phyloP scores from a whole-genome alignment of 37 sponge, comb jelly and placozoan genomes.

The Halisarca cf. caerulea region DNA sequence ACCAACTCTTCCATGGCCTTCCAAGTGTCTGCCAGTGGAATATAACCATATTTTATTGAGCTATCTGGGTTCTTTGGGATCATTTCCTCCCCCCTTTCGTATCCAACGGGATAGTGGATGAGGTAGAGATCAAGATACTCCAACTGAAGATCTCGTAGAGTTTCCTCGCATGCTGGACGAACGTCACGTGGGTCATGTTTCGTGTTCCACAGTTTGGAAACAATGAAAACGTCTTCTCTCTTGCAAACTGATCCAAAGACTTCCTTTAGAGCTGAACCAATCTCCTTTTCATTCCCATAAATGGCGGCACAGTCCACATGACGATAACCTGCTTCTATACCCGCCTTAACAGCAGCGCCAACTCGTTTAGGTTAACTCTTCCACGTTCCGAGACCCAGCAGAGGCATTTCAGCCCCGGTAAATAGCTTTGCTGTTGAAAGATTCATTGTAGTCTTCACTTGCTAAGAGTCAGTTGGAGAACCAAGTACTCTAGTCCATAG shows the following conservation, averaged over 20 bases:
- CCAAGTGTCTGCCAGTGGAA: slow-evolving; percentile 79
- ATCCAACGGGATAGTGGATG: slow-evolving; percentile 90
- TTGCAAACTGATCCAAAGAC: slow-evolving; percentile 33
- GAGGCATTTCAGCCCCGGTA: slow-evolving; percentile 79
- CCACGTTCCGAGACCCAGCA: slow-evolving; percentile 96
- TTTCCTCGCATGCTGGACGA: slow-evolving; percentile 63
- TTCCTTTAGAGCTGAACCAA: slow-evolving; percentile 77
- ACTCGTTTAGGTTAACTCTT: slow-evolving; percentile 88
- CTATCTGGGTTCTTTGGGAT: slow-evolving; percentile 84
- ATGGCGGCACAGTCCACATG: slow-evolving; percentile 89
- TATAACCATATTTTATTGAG: slow-evolving; percentile 49
- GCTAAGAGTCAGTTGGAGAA: too few species aligned
- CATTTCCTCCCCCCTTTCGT: slow-evolving; percentile 46
- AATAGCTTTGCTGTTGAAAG: slow-evolving; percentile 49
- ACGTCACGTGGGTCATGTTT: slow-evolving; percentile 81
- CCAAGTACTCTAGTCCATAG: too few species aligned
- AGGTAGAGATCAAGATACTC: slow-evolving; percentile 93
- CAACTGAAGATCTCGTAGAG: slow-evolving; percentile 79
- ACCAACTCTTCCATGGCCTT: slow-evolving; percentile 88
- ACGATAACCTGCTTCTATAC: slow-evolving; percentile 72
- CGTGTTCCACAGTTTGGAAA: slow-evolving; percentile 96
- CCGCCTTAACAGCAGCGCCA: slow-evolving; percentile 65
- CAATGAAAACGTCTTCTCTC: slow-evolving; percentile 86
- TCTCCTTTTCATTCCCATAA: slow-evolving; percentile 89
- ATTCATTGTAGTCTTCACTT: too few species aligned